phyloP scores from a whole-genome alignment of 2,113 vertebrate species.

The Dicerorhinus sumatrensis region DNA sequence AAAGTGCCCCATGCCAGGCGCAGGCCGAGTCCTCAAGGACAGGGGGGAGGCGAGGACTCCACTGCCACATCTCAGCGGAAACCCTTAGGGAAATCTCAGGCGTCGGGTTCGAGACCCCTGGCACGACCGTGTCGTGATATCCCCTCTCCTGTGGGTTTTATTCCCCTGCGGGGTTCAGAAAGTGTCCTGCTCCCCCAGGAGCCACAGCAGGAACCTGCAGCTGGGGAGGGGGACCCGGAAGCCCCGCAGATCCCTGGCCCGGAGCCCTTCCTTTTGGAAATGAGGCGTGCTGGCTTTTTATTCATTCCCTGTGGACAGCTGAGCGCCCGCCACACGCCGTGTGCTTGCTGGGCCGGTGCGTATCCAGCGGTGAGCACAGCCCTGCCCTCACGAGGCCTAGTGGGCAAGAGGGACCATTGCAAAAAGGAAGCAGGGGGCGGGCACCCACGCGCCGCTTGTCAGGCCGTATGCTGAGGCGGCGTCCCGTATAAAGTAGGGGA shows the following conservation, averaged over 20 bases:
- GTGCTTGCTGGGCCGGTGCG: fast-evolving
- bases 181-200: background rate
- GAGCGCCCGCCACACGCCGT: fast-evolving
- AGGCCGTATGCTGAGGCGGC: too few species aligned
- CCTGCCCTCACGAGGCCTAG: background rate
- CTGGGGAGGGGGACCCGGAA: background rate
- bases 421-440: too few species aligned
- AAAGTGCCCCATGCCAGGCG: background rate
- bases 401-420: background rate
- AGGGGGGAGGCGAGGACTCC: background rate
- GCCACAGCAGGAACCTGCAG: background rate
- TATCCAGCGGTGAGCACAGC: background rate
- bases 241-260: too few species aligned
- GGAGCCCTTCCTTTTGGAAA: background rate
- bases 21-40: background rate
- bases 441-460: too few species aligned
- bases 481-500: too few species aligned
- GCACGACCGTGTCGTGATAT: background rate
- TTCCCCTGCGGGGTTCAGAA: background rate
- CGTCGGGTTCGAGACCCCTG: background rate
- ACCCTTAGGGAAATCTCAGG: too few species aligned
- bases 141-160: fast-evolving
- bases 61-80: background rate
- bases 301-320: background rate
- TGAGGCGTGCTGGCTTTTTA: background rate